Base-by-base conservation (phyloP, 2,113 vertebrate genomes). In the Larimichthys crocea region DNA sequence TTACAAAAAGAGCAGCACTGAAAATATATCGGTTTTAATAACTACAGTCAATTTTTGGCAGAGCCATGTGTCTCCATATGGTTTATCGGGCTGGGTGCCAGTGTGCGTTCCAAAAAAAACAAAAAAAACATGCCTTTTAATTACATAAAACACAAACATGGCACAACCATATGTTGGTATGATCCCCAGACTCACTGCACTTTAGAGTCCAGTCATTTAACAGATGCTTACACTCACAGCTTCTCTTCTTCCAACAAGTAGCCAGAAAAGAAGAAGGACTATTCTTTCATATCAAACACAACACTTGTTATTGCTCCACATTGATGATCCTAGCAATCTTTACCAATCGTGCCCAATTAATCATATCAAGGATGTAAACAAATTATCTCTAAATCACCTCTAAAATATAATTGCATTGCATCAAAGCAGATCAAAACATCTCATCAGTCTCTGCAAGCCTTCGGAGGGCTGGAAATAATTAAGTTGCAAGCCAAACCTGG, bases 141-240 rank as follows among this genome's bases (percentile, higher is more conserved):
- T 92, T 84, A 86, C 86, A 85, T 82, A 71, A 87, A 89, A 80
- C 59, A 60, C 66, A 79, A 80, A 87, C 79, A 82, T 77, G 76
- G 79, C 56, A 62, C 3, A 46, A 20, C 81, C 88, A 89, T 87
- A 90, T 90, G 89, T 49, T 74, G 52, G 46, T 70, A 24, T 72
- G 67, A 79, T 82, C 79, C 77, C 63, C 65, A 70, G 66, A 60
- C 80, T 74, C 78, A 64, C 48, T 76, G n/a, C 75, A 35, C 83
- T 87, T 87, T 60, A 63, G 24, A 80, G 72, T 70, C 66, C 64
- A 83, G 71, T 87, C 56, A 64, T 88, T 67, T 60, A 85, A 83
- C 84, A 89, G 82, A 87, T 87, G 88, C 65, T 83, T 56, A 29
- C 48, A 26, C 24, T 69, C 40, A 12, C 59, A 74, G 53, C 65